Evolutionary conservation across 2,113 vertebrate species (phyloP).

Genomic region (Xiphias gladius): DNA sequence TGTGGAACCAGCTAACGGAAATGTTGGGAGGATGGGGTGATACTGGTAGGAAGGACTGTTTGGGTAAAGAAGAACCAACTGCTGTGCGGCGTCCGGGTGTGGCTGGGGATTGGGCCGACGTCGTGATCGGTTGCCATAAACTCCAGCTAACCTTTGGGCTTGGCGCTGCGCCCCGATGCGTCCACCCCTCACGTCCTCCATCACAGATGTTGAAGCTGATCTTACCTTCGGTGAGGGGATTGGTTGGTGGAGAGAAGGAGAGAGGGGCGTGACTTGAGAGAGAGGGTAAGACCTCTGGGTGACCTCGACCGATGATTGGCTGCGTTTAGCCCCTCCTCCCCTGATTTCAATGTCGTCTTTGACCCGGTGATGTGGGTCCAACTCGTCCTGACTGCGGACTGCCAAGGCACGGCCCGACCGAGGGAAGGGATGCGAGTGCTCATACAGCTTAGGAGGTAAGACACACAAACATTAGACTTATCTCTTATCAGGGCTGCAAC

Average conservation of each 20-base stretch:
- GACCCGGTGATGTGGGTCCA: conserved; percentile 51
- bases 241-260: conserved; percentile 37
- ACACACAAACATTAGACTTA: neutral
- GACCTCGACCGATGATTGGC: conserved; percentile 85
- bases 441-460: conserved; percentile 41
- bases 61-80: conserved; percentile 85
- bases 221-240: conserved; percentile 81
- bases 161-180: conserved; percentile 74
- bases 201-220: conserved; percentile 83
- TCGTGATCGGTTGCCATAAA: conserved; percentile 71
- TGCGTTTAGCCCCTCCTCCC: conserved; percentile 72
- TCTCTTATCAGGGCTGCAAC: neutral
- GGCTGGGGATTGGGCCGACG: conserved; percentile 77
- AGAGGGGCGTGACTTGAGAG: conserved; percentile 71
- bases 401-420: conserved; percentile 46
- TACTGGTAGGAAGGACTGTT: conserved; percentile 81
- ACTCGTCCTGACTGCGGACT: conserved; percentile 54
- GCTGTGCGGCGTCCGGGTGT: conserved; percentile 76
- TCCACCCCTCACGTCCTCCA: conserved; percentile 67
- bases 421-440: conserved; percentile 46
- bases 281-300: conserved; percentile 76
- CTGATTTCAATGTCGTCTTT: neutral
- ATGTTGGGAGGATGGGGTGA: conserved; percentile 85
- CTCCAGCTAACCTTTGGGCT: conserved; percentile 64
- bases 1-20: conserved; percentile 69